Evolutionary conservation across 2,888 invertebrate genomes (phyloP).

Genomic region (Harpalus rubripes): DNA sequence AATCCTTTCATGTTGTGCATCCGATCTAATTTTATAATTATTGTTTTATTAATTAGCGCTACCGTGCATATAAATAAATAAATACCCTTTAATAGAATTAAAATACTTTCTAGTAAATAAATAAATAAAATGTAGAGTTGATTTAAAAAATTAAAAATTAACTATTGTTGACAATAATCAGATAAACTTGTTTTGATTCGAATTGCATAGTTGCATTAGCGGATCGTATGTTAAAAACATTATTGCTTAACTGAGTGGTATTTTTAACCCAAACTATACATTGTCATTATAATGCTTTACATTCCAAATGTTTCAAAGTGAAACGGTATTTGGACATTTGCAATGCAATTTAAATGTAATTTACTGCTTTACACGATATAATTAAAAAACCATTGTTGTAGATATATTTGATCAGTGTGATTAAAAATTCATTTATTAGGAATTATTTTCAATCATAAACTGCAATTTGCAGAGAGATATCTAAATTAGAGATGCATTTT

Average conservation of each 20-base stretch:
- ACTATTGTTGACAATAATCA: background rate
- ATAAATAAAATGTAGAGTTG: background rate
- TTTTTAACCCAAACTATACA: slow-evolving; percentile 53
- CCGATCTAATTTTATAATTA: background rate
- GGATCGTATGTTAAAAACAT: slow-evolving; percentile 11
- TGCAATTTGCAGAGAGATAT: slow-evolving; percentile 5
- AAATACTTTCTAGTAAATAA: background rate
- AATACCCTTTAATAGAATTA: background rate
- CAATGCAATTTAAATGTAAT: slow-evolving; percentile 51
- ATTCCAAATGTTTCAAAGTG: slow-evolving; percentile 60
- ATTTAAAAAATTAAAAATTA: background rate
- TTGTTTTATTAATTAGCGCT: background rate
- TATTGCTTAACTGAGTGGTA: slow-evolving; percentile 13
- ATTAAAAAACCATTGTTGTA: slow-evolving; percentile 49
- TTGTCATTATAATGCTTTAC: slow-evolving; percentile 31
- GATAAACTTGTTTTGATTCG: slow-evolving; percentile 8
- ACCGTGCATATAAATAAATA: background rate
- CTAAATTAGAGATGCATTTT: background rate
- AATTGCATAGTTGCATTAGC: slow-evolving; percentile 6
- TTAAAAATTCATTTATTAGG: slow-evolving; percentile 42
- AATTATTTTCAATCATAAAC: slow-evolving; percentile 33
- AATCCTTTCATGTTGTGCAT: too few relatives aligned
- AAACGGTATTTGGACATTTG: slow-evolving; percentile 51
- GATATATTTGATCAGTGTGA: slow-evolving; percentile 21
- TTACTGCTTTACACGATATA: slow-evolving; percentile 40